Base-by-base conservation (phyloP, 2,888 invertebrate species). In the Drosophila imparisetae region DNA sequence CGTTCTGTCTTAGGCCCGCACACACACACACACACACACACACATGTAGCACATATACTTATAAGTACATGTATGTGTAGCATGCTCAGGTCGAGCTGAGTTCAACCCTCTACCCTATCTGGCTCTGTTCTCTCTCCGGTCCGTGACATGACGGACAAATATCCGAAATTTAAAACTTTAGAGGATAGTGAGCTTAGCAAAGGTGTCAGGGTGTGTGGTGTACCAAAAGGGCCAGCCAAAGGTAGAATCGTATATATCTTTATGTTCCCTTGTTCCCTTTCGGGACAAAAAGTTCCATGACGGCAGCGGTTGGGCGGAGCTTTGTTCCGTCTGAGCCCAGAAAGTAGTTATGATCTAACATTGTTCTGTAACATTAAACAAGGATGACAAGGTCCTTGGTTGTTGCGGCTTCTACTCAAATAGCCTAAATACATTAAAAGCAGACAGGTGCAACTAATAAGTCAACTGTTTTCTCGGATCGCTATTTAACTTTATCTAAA, bases 111-210 rank as follows among this genome's bases (percentile, higher is more conserved):
- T 58, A 64, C 59, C 42, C n/a, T 55, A 61, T 55, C 55, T 81
- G 66, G 64, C 81, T 68, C 55, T 71, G 65, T 50, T 50, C 61
- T 34, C 21, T 57, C 62, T 27, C 21, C 50, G 64, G 72, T 58
- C 72, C 76, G 69, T 83, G 89, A 81, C 81, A 73, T 90, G 90
- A 83, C 79, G 76, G 65, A 75, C 88, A 89, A 88, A 87, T 85
- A 89, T 87, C 88, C 83, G 83, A 89, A 89, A 87, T 87, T 90
- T 85, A 79, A 89, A 89, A 90, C 90, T 90, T 87, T 83, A 80
- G 87, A 78, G 58, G 67, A 34, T 53, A 66, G 68, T 66, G 42
- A 72, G 66, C 61, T 65, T 63, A 50, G 54, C 57, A 27, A 52
- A 55, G 55, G 55, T 55, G 55, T 55, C n/a, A 38, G 55, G 45